A percentile compares a stretch with the other conserved stretches of the same genome.
These are phyloP conservation scores for Centruroides sculpturatus DNA, from an alignment of 1,140 invertebrate genomes.

Conservation along the genomic window DNA sequence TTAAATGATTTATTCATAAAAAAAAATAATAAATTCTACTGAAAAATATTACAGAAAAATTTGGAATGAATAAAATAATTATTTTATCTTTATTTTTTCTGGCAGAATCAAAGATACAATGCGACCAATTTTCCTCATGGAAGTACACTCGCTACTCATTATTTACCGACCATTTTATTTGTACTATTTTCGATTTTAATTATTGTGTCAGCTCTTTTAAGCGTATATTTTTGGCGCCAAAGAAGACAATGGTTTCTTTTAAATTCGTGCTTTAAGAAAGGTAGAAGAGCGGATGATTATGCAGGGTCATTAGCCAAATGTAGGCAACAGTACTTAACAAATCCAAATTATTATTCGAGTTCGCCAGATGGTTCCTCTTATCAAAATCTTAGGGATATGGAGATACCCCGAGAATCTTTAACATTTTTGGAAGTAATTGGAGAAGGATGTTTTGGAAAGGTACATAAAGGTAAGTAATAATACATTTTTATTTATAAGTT, in stretches of 20 bases:
- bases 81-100: no score
- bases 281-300: background rate
- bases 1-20: no score
- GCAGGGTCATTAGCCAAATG: conserved; percentile 11
- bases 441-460: conserved; percentile 84
- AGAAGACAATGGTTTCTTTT: background rate
- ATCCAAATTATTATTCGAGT: conserved; percentile 17
- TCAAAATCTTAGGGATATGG: conserved; percentile 25
- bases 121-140: background rate
- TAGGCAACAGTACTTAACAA: conserved; percentile 17
- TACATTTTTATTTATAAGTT: no score
- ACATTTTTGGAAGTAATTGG: conserved; percentile 61
- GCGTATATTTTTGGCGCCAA: background rate
- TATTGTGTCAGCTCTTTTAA: background rate
- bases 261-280: background rate
- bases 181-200: background rate
- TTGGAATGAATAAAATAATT: no score
- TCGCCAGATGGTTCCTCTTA: conserved; percentile 5
- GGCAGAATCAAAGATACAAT: background rate
- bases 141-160: background rate
- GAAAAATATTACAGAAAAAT: no score
- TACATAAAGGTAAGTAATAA: conserved; percentile 54
- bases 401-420: conserved; percentile 39
- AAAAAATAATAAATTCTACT: no score
- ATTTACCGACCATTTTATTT: background rate